Percentiles rank a stretch among this genome's conserved stretches.
These are phyloP conservation scores for Escarpia spicata DNA, from an alignment of 2,888 invertebrate species.

Conservation along the genomic window DNA sequence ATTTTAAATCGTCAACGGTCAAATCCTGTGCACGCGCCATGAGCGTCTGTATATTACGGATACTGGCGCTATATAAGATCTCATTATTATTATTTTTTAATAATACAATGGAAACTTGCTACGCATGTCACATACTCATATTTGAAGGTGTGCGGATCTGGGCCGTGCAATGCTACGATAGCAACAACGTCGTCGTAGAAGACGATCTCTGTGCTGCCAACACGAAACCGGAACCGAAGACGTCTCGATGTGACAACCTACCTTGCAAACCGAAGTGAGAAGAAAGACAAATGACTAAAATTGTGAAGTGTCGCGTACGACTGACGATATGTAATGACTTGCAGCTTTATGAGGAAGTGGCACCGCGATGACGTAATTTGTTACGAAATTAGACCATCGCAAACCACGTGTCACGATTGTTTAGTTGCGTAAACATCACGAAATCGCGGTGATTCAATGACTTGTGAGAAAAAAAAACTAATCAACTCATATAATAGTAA, in stretches of 20 bases:
- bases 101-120: not conserved
- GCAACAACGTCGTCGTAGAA: not conserved
- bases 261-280: not conserved
- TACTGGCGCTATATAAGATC: too few species aligned
- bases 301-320: too few species aligned
- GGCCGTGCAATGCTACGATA: not conserved
- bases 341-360: too few species aligned
- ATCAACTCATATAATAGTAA: too few species aligned
- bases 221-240: not conserved
- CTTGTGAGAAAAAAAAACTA: not conserved
- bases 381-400: not conserved
- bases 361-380: not conserved
- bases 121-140: not conserved
- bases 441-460: not conserved
- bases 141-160: not conserved
- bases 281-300: not conserved
- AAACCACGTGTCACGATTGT: not conserved
- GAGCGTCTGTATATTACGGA: too few species aligned
- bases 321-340: too few species aligned
- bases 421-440: not conserved
- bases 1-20: too few species aligned
- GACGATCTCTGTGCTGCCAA: not conserved
- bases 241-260: not conserved
- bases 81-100: not conserved
- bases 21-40: too few species aligned